Evolutionary conservation across 1,140 invertebrate species (phyloP), one percentile per base, ranked within the genome.

Genomic region (Euwallacea similis): DNA sequence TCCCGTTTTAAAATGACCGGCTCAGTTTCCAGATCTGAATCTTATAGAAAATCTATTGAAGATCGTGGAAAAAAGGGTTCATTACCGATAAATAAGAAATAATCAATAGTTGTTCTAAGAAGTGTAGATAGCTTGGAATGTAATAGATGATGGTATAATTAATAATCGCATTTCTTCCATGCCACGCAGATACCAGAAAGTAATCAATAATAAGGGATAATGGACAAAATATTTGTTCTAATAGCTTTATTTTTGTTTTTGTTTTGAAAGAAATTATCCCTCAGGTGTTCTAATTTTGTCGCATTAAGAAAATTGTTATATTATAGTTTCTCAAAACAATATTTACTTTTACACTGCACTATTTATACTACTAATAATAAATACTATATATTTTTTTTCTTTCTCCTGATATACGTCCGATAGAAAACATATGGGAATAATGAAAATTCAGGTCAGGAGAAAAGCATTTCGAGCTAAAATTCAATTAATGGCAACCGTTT

Each of bases 141-240:
- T 6, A 50, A 50, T 50, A 50, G 46, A 50, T 50, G 46, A 50
- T 50, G 46, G 6, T 50, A 50, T 50, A 50, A 33, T 50, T 50
- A 50, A 50, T 50, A 2, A 50, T 50, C 13, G 1, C 13, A 50
- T 50, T 50, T 50, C 9, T 50, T 50, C 6, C 9, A 50, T 50
- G 46, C 46, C 46, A 50, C 9, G 6, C 9, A 50, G 46, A 50
- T 10, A 6, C 46, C 13, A 50, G 21, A 6, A 50, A 50, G 46
- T 50, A 1, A 50, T 50, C 46, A 50, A 50, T 50, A 50, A 50
- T 50, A 50, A 50, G 46, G 46, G 1, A 50, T 50, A 50, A 1
- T 50, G 46, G 6, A 50, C 6, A 50, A 50, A 50, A 50, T 50
- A 50, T 50, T 50, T 2, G 46, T 13, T 50, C 6, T 50, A 6